Evolutionary conservation across 1,140 invertebrate genomes (phyloP), one percentile per base, ranked within the genome.

Genomic region (Zaprionus lachaisei): DNA sequence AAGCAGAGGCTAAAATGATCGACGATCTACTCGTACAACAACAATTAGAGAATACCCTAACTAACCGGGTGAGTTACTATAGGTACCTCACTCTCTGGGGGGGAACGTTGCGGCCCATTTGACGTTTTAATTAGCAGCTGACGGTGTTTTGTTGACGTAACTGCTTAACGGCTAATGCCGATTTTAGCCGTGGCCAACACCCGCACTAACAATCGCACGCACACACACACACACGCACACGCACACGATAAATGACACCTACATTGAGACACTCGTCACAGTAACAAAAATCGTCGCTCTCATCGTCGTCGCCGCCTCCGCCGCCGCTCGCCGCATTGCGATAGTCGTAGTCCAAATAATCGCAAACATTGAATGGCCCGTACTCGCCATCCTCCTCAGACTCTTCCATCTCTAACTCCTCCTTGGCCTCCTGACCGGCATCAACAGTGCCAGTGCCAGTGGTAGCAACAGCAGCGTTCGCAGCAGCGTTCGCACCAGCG

Each of bases 201-300:
- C 22, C 47, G 17, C 37, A 63, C 34, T 47, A 17, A 47, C 41
- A 47, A 47, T 22, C 24, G 34, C 49, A n/a, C 22, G 0, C 55
- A 49, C 34, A 44, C 54, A 57, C 24, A 24, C 54, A 58, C 54
- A 58, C 26, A 26, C 37, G 9, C 54, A 24, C n/a, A 3, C 12
- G 31, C 20, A 22, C 26, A 9, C 17, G 71, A 58, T 63, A 60
- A 71, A 72, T 56, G 56, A 74, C 79, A 93, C 94, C 93, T 93
- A 95, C 94, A 94, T 94, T 94, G 82, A 95, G 94, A 92, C 95
- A 96, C 68, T 96, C 95, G 93, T 96, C 95, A 94, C 95, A 96
- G 93, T 94, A 96, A 93, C 95, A 96, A 84, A 95, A 94, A 75
- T 95, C 94, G 77, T 94, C 93, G 70, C 93, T 93, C 24, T 81